Conservation (phyloP, 2,888 invertebrate genomes). For the Synanthedon formicaeformis region DNA sequence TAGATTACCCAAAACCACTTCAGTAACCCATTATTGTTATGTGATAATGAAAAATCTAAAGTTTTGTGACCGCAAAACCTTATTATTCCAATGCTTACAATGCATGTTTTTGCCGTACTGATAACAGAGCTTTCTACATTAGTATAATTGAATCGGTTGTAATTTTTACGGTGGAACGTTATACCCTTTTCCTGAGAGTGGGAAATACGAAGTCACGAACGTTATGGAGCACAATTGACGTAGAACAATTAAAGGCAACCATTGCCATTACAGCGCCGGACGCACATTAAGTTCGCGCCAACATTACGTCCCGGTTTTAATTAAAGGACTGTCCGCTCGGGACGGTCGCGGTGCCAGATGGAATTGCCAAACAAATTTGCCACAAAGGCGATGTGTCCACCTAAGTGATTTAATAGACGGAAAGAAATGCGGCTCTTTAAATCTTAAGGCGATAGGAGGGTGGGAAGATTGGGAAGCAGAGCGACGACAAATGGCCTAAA, state of each 20-base stretch:
- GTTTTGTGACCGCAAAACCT: no score
- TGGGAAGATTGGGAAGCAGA: neutral
- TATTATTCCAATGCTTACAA: no score
- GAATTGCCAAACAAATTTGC: conserved; percentile 70
- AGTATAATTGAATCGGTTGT: neutral
- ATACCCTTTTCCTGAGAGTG: conserved; percentile 1
- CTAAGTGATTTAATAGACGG: conserved; percentile 70
- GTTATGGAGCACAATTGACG: conserved; percentile 50
- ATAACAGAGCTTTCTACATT: neutral
- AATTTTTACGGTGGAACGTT: neutral
- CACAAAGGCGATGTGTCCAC: conserved; percentile 65
- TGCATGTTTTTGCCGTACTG: neutral
- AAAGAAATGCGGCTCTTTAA: conserved; percentile 50
- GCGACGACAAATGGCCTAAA: no score
- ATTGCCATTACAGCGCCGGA: conserved; percentile 57
- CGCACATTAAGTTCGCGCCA: conserved; percentile 62
- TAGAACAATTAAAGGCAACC: conserved; percentile 58
- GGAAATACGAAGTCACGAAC: conserved; percentile 9
- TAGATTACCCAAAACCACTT: no score
- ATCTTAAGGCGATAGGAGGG: neutral
- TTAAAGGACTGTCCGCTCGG: conserved; percentile 64
- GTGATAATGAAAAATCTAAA: no score
- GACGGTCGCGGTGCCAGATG: conserved; percentile 53
- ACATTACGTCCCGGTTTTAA: conserved; percentile 65
- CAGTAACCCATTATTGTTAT: no score